These are phyloP conservation scores for Podarcis siculus DNA, from an alignment of 2,797 vertebrate genomes.

Conservation along the genomic window DNA sequence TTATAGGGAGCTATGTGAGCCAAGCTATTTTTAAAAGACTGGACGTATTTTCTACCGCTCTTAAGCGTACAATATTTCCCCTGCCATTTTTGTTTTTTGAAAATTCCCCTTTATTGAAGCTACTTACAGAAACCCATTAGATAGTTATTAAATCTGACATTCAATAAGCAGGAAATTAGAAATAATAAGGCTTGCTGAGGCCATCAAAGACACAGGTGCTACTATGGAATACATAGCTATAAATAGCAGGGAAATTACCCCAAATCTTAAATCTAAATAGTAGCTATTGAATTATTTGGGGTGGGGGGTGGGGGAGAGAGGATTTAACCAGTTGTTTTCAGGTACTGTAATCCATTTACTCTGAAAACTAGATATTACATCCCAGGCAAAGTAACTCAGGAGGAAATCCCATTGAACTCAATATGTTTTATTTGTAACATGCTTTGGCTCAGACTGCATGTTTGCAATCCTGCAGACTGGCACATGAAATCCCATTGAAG, in stretches of 20 bases:
- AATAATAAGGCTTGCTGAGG: not conserved
- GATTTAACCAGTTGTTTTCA: not conserved
- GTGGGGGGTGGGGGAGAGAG: too few species aligned
- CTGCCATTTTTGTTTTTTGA: not conserved
- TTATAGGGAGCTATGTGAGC: not conserved
- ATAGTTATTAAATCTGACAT: constrained; percentile 5
- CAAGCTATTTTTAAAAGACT: not conserved
- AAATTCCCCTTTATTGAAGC: not conserved
- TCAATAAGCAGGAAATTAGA: not conserved
- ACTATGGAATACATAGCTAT: not conserved
- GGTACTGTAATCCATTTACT: not conserved
- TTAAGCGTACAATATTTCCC: not conserved
- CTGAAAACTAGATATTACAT: not conserved
- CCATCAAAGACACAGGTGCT: not conserved
- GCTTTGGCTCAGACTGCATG: not conserved
- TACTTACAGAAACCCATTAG: not conserved
- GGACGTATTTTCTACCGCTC: not conserved
- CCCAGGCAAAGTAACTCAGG: not conserved
- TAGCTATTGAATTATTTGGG: not conserved
- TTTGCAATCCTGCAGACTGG: not conserved
- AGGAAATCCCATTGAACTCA: not conserved
- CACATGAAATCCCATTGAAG: not conserved
- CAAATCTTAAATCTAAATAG: not conserved
- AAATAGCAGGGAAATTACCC: not conserved
- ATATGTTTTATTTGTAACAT: not conserved